phyloP scores from a whole-genome alignment of 2,797 vertebrate genomes.

The Pangasius djambal region DNA sequence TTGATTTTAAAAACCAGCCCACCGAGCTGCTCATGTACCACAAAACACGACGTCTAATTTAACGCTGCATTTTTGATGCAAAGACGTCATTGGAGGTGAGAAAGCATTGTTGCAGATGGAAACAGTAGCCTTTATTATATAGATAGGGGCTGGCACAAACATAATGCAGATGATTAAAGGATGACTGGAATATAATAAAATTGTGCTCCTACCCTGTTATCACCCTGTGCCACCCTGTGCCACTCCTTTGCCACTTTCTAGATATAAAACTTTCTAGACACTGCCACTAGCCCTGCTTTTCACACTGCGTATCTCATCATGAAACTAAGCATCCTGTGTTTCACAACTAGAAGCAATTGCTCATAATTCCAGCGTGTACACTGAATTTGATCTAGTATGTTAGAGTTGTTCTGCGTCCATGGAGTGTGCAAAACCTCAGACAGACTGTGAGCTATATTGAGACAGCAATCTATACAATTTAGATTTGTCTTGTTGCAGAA shows the following conservation, averaged over 20 bases:
- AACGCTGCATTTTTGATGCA: background rate
- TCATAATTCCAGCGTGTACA: background rate
- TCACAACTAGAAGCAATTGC: background rate
- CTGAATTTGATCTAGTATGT: background rate
- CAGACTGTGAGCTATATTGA: background rate
- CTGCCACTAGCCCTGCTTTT: background rate
- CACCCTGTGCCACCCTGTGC: background rate
- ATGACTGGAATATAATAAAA: background rate
- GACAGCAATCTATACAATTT: conserved; percentile 6
- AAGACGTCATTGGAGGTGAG: background rate
- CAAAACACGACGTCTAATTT: background rate
- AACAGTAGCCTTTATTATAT: background rate
- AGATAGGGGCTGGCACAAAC: background rate
- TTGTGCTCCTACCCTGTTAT: background rate
- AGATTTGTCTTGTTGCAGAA: background rate
- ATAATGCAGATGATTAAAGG: background rate
- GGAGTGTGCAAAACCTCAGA: background rate
- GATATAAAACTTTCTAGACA: background rate
- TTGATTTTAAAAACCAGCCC: background rate
- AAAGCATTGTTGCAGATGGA: background rate
- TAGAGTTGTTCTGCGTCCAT: background rate
- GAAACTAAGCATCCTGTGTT: background rate
- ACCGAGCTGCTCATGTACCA: background rate
- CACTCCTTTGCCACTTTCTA: background rate
- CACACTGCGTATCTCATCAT: background rate